Conservation (phyloP, 2,888 invertebrate genomes). For the Leptinotarsa tumamoca region DNA sequence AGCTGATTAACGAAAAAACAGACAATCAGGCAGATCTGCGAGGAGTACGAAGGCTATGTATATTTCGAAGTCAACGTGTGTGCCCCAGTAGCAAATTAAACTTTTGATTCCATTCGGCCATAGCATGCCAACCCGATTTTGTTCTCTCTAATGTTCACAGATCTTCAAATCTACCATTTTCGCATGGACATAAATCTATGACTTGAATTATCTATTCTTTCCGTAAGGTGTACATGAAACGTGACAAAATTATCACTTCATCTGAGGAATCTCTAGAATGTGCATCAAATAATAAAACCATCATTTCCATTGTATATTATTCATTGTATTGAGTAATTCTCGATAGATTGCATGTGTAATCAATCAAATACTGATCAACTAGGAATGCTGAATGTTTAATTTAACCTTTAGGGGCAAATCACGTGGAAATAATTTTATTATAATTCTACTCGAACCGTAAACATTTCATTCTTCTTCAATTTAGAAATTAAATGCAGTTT, state of each 20-base stretch:
- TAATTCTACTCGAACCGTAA: background rate
- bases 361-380: slow-evolving; percentile 1
- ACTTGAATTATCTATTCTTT: background rate
- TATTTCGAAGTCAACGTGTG: too few relatives aligned
- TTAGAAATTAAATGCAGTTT: background rate
- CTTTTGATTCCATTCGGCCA: too few relatives aligned
- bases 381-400: slow-evolving; percentile 12
- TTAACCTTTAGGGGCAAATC: background rate
- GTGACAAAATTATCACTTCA: slow-evolving; percentile 20
- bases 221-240: slow-evolving; percentile 17
- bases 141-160: too few relatives aligned
- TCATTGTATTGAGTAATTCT: background rate
- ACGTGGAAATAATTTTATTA: slow-evolving; percentile 13
- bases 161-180: too few relatives aligned
- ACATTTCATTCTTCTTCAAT: slow-evolving; percentile 8
- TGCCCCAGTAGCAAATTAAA: too few relatives aligned
- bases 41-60: too few relatives aligned
- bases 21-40: too few relatives aligned
- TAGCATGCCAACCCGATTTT: too few relatives aligned
- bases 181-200: too few relatives aligned
- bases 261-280: slow-evolving; percentile 13
- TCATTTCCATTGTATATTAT: slow-evolving; percentile 13
- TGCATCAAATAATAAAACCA: slow-evolving; percentile 3
- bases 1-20: too few relatives aligned
- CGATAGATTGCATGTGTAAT: background rate